phyloP scores from a whole-genome alignment of 2,797 vertebrate genomes.

The Lepus oiostolus region DNA sequence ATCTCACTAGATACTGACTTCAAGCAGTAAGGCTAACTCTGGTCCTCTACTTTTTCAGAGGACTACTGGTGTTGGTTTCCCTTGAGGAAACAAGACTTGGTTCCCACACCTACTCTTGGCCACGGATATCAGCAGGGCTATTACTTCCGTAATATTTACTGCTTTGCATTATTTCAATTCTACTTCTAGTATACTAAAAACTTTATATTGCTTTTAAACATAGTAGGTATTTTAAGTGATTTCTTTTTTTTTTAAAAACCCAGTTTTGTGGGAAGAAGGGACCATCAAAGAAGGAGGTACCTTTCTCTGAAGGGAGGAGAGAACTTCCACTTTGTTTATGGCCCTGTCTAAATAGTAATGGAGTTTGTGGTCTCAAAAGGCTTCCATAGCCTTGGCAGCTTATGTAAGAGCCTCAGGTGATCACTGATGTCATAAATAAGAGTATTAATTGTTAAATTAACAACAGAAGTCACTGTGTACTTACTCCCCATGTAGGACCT shows the following conservation, averaged over 20 bases:
- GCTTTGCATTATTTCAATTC: constrained; percentile 11
- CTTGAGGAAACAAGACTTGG: neutral
- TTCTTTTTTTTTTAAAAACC: neutral
- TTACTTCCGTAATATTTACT: neutral
- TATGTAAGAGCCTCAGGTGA: too few relatives aligned
- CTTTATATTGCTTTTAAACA: neutral
- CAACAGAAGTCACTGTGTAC: too few relatives aligned
- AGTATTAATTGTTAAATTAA: too few relatives aligned
- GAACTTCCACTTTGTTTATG: too few relatives aligned
- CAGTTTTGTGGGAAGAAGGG: too few relatives aligned
- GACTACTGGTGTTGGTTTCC: neutral
- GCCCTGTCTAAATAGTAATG: too few relatives aligned
- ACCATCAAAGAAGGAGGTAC: too few relatives aligned
- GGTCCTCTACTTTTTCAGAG: neutral
- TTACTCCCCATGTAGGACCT: too few relatives aligned
- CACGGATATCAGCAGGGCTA: neutral
- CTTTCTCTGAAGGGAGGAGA: too few relatives aligned
- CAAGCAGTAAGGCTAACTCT: neutral
- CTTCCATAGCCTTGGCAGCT: too few relatives aligned
- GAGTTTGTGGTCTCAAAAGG: too few relatives aligned
- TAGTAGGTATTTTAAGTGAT: neutral
- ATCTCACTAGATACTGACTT: neutral
- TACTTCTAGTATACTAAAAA: constrained; percentile 21
- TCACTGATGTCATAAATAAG: too few relatives aligned
- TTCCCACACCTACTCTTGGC: neutral